Evolutionary conservation across 2,113 vertebrate genomes (phyloP), one percentile per base, ranked within the genome.

Genomic region (Syrmaticus mikado): DNA sequence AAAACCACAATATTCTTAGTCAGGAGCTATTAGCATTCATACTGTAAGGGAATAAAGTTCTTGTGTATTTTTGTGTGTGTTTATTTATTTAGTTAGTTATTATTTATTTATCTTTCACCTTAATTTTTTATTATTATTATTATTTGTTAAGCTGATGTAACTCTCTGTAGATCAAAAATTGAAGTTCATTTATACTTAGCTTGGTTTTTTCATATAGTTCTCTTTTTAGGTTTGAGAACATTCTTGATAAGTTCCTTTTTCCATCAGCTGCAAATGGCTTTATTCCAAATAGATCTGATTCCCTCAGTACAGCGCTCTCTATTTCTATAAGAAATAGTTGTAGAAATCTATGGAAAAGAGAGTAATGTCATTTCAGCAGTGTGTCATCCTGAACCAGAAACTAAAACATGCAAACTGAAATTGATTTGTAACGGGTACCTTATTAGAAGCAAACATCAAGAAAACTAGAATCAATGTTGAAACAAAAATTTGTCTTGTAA

Each of bases 401-500:
- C 75, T 95, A 97, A 98, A 98, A 96, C 95, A 97, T 97, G 96
- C 97, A 98, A 98, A 97, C 96, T 50, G 73, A 97, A 98, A 98
- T 98, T 98, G 96, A 98, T 98, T 98, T 98, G 97, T 98, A 98
- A 98, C 98, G 98, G 97, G 98, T 98, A 97, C 97, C 96, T 98
- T 98, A 98, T 98, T 98, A 98, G 97, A 98, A 98, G 98, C 97
- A 98, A 98, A 97, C 98, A 98, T 97, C 97, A 97, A 98, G 97
- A 97, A 98, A 98, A 98, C 96, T 97, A 96, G 98, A 99, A 99
- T 99, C 98, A 98, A 99, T 99, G 98, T 98, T 98, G 98, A 98
- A 98, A 98, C 98, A 99, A 98, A 98, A 98, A 99, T 98, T 98
- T 98, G 98, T 99, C 98, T 98, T 98, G 99, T 99, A 99, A 99